Evolutionary conservation across 2,113 vertebrate species (phyloP).

Genomic region (Isurus oxyrinchus): DNA sequence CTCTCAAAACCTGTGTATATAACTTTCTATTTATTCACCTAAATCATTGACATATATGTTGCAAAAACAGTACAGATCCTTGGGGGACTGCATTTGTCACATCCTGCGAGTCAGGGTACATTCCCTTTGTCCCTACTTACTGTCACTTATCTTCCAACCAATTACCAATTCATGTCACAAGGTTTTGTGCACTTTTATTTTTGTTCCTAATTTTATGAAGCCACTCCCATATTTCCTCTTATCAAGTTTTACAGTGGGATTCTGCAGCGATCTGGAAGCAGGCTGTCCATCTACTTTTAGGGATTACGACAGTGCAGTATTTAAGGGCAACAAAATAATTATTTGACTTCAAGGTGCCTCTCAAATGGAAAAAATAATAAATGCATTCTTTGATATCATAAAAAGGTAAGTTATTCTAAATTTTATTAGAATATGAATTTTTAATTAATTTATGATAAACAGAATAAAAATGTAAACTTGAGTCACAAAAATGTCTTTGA

Average conservation of each 20-base stretch:
- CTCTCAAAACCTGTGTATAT: neutral
- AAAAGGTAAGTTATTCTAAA: neutral
- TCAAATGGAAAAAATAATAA: neutral
- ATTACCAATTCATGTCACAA: neutral
- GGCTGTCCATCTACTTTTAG: neutral
- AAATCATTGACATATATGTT: neutral
- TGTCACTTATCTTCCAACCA: neutral
- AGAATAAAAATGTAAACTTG: constrained; percentile 7
- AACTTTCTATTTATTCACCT: neutral
- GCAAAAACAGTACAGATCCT: neutral
- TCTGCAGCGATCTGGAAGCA: neutral
- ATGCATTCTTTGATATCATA: neutral
- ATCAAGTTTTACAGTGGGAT: neutral
- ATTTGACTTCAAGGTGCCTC: neutral
- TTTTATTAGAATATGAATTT: neutral
- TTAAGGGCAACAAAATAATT: neutral
- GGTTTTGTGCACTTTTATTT: neutral
- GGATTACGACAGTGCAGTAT: neutral
- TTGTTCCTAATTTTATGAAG: neutral
- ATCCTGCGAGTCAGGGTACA: neutral
- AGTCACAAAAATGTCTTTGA: neutral
- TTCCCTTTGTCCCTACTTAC: neutral
- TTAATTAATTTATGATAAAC: neutral
- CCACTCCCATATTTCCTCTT: neutral
- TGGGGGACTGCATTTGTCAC: neutral